phyloP scores from a whole-genome alignment of 2,113 vertebrate genomes.

The Psittacus erithacus region DNA sequence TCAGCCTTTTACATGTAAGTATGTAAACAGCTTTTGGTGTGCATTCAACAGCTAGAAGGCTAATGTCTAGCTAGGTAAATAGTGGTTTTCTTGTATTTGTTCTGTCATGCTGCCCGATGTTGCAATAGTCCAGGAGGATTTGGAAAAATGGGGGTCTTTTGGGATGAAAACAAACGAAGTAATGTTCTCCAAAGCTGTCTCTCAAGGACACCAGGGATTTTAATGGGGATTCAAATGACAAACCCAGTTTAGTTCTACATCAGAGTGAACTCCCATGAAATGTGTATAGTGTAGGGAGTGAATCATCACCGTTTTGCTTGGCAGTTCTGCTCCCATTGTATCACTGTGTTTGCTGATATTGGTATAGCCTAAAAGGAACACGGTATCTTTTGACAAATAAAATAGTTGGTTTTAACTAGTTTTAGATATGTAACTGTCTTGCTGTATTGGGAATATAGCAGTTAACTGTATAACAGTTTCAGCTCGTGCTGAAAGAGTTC shows the following conservation, averaged over 20 bases:
- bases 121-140: not conserved
- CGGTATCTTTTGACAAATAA: not conserved
- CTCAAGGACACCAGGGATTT: not conserved
- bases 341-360: not conserved
- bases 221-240: not conserved
- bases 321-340: not conserved
- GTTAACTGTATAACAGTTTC: not conserved
- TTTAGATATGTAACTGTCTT: not conserved
- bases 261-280: not conserved
- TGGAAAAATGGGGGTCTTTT: not conserved
- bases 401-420: not conserved
- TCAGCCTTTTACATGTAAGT: not conserved
- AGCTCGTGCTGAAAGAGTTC: not conserved
- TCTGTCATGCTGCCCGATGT: not conserved
- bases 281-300: not conserved
- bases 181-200: not conserved
- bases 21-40: not conserved
- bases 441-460: not conserved
- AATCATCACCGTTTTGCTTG: not conserved
- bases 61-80: not conserved
- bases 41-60: not conserved
- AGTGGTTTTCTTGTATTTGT: not conserved
- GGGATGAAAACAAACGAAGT: not conserved
- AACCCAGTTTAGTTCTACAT: not conserved
- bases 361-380: not conserved